Base-by-base conservation (phyloP, 2,113 vertebrate species). In the Dasyprocta punctata region DNA sequence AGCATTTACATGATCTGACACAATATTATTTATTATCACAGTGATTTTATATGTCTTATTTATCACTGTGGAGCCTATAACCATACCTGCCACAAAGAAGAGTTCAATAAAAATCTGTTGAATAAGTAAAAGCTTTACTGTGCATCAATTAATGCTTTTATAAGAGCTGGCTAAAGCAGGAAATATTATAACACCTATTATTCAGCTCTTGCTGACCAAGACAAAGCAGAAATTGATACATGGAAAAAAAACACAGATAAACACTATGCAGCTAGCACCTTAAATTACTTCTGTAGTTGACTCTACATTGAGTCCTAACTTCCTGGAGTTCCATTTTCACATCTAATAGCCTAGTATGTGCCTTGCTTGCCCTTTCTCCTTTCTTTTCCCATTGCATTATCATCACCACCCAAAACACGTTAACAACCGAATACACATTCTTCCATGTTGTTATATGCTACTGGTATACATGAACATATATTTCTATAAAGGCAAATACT, bases 131-230 rank as follows among this genome's bases (percentile, higher is more conserved):
- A 89, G n/a, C 24, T 73, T n/a, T 54, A 80, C 69, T 2, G 54
- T 84, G 28, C 52, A 90, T 75, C 33, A 41, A 75, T 85, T 78
- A 94, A 71, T 36, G 22, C n/a, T 65, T 71, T 85, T 82, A 58
- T 49, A 63, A n/a, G 82, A 73, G 38, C 54, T 58, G 28, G 1
- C 16, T 81, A 86, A 88, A 73, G 56, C 36, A 85, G 78, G 89
- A 80, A 81, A 80, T 65, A 89, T 28, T n/a, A 71, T n/a, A 86
- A 97, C 92, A 58, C 30, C 54, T 49, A 89, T 12, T 41, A 69
- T 33, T 86, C 19, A 94, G 71, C 7, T 91, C 61, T 91, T 91
- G 24, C 47, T 88, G 67, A 85, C 16, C 56, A 88, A 73, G 61
- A 69, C 47, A 36, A 87, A 49, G 60, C 24, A 87, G 67, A 91